These are phyloP conservation scores for Myotis davidii DNA, from an alignment of 2,113 vertebrate species.

Conservation along the genomic window DNA sequence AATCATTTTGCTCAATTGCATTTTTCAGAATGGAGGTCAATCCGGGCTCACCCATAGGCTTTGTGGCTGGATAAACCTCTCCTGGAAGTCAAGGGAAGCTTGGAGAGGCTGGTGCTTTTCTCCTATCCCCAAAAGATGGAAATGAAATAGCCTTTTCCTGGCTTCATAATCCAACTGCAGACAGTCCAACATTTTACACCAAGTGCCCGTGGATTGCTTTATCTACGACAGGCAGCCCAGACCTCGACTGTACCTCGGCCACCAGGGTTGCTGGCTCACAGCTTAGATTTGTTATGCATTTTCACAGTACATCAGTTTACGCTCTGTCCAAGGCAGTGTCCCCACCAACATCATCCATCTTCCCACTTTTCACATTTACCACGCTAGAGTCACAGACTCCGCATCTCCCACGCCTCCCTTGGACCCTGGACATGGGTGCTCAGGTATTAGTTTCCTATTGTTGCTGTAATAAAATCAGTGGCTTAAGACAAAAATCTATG, in stretches of 20 bases:
- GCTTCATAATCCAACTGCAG: not conserved
- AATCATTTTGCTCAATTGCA: not conserved
- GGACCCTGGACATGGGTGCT: fast-evolving
- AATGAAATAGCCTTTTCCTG: not conserved
- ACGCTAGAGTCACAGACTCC: not conserved
- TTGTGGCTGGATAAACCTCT: not conserved
- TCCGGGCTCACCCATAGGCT: fast-evolving
- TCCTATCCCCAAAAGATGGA: not conserved
- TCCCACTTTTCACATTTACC: not conserved
- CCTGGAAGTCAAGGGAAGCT: not conserved
- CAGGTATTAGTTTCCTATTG: not conserved
- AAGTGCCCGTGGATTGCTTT: not conserved
- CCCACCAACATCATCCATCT: fast-evolving
- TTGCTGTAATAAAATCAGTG: not conserved
- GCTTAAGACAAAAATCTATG: not conserved
- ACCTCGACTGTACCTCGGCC: fast-evolving
- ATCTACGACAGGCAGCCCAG: not conserved
- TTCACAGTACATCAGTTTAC: not conserved
- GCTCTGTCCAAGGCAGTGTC: not conserved
- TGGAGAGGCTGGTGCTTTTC: not conserved
- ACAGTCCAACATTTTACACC: not conserved
- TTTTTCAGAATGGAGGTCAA: not conserved
- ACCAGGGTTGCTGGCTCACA: not conserved
- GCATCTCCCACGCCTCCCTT: not conserved
- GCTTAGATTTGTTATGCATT: not conserved